Conservation (phyloP, 2,113 vertebrate genomes). For the Oxyura jamaicensis region DNA sequence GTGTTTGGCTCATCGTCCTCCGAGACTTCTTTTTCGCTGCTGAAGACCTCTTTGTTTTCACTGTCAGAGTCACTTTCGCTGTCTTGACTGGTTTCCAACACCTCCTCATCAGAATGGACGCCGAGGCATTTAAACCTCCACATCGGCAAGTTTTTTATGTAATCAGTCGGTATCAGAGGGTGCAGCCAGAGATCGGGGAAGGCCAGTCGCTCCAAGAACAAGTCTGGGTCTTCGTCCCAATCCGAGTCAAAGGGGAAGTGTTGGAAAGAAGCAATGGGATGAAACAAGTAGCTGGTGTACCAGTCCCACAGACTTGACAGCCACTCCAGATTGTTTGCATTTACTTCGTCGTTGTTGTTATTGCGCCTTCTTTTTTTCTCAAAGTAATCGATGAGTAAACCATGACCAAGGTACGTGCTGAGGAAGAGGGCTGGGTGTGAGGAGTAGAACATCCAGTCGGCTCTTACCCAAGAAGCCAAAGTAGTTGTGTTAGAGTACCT, state of each 20-base stretch:
- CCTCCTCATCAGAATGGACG: slow-evolving; percentile 59
- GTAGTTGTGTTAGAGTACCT: slow-evolving; percentile 94
- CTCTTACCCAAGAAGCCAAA: slow-evolving; percentile 91
- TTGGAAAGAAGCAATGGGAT: slow-evolving; percentile 93
- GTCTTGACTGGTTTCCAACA: slow-evolving; percentile 72
- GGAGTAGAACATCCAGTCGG: slow-evolving; percentile 98
- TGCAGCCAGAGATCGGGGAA: slow-evolving; percentile 97
- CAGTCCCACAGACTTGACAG: slow-evolving; percentile 97
- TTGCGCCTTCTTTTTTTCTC: slow-evolving; percentile 92
- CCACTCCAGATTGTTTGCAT: slow-evolving; percentile 95
- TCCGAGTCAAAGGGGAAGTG: slow-evolving; percentile 90
- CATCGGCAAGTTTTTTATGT: slow-evolving; percentile 90
- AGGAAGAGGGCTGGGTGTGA: slow-evolving; percentile 96
- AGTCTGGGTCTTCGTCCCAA: slow-evolving; percentile 93
- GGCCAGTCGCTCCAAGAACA: slow-evolving; percentile 90
- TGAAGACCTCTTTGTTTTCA: slow-evolving; percentile 68
- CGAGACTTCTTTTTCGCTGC: slow-evolving; percentile 33
- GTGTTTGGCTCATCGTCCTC: slow-evolving; percentile 66
- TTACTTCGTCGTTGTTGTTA: slow-evolving; percentile 85
- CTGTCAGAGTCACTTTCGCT: slow-evolving; percentile 79
- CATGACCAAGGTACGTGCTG: slow-evolving; percentile 93
- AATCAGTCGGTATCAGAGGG: slow-evolving; percentile 91
- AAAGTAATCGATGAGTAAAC: slow-evolving; percentile 94
- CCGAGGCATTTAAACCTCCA: slow-evolving; percentile 85
- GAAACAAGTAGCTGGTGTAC: slow-evolving; percentile 95